Evolutionary conservation across 2,797 vertebrate genomes (phyloP).

Genomic region (Sparidentex hasta): DNA sequence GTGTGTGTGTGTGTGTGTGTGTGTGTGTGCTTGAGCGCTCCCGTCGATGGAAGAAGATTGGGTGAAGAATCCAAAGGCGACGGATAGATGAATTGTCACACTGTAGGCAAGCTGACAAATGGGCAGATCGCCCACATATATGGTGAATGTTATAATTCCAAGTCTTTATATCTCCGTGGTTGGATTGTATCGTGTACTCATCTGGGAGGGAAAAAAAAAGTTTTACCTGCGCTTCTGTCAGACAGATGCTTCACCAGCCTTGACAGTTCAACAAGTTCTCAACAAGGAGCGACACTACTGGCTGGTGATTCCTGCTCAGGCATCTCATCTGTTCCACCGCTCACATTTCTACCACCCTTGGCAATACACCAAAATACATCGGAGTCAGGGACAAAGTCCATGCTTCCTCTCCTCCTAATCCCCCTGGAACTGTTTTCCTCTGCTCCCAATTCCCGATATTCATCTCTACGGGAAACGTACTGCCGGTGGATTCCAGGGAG

Average conservation of each 20-base stretch:
- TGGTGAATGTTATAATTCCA: not conserved
- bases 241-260: slow-evolving; percentile 31
- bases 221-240: slow-evolving; percentile 20
- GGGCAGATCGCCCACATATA: slow-evolving; percentile 12
- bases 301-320: slow-evolving; percentile 35
- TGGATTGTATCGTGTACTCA: not conserved
- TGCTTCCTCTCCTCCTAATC: slow-evolving; percentile 45
- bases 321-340: slow-evolving; percentile 49
- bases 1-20: no score
- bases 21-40: slow-evolving; percentile 21
- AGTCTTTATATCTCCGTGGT: slow-evolving; percentile 6
- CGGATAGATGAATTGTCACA: slow-evolving; percentile 3
- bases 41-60: not conserved
- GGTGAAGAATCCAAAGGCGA: slow-evolving; percentile 31
- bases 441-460: slow-evolving; percentile 48
- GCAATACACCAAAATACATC: slow-evolving; percentile 18
- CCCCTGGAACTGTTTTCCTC: slow-evolving; percentile 38
- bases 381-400: slow-evolving; percentile 45
- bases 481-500: slow-evolving; percentile 56
- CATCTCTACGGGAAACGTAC: slow-evolving; percentile 49
- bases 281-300: slow-evolving; percentile 23
- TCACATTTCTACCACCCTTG: slow-evolving; percentile 52
- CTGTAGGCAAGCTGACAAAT: slow-evolving; percentile 24
- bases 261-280: slow-evolving; percentile 48
- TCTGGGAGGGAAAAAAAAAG: not conserved